These are phyloP conservation scores for Standfussiana lucernea DNA, from an alignment of 2,888 invertebrate species.

Conservation along the genomic window DNA sequence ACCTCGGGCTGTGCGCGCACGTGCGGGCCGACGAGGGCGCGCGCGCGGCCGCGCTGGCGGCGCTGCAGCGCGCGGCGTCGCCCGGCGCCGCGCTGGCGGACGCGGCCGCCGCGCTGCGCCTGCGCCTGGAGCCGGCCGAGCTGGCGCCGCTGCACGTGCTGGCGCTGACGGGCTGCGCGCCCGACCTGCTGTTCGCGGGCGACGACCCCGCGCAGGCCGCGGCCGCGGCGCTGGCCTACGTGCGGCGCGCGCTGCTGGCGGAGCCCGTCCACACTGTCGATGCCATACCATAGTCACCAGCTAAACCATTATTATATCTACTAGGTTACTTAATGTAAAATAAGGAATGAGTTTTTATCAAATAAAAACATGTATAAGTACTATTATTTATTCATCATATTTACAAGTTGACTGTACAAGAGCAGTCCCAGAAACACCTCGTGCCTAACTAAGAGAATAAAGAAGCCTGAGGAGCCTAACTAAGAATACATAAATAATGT, in stretches of 20 bases:
- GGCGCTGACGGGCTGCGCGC: slow-evolving; percentile 66
- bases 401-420: neutral
- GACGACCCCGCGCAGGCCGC: slow-evolving; percentile 65
- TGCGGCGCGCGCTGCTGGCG: slow-evolving; percentile 69
- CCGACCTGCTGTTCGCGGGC: slow-evolving; percentile 62
- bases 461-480: too few species aligned
- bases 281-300: neutral
- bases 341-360: neutral
- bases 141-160: slow-evolving; percentile 67
- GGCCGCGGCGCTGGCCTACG: slow-evolving; percentile 71
- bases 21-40: slow-evolving; percentile 61
- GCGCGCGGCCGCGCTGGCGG: slow-evolving; percentile 55
- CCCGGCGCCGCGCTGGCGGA: slow-evolving; percentile 61
- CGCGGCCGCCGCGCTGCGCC: slow-evolving; percentile 67
- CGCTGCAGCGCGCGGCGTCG: slow-evolving; percentile 20
- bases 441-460: neutral
- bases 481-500: too few species aligned
- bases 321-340: neutral
- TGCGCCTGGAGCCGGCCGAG: slow-evolving; percentile 54
- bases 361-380: slow-evolving; percentile 1
- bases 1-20: too few species aligned
- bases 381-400: neutral
- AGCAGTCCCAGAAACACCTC: neutral
- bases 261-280: neutral
- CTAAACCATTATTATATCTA: neutral